Evolutionary conservation across 2,888 invertebrate genomes (phyloP).

Genomic region (Sphecodes monilicornis): DNA sequence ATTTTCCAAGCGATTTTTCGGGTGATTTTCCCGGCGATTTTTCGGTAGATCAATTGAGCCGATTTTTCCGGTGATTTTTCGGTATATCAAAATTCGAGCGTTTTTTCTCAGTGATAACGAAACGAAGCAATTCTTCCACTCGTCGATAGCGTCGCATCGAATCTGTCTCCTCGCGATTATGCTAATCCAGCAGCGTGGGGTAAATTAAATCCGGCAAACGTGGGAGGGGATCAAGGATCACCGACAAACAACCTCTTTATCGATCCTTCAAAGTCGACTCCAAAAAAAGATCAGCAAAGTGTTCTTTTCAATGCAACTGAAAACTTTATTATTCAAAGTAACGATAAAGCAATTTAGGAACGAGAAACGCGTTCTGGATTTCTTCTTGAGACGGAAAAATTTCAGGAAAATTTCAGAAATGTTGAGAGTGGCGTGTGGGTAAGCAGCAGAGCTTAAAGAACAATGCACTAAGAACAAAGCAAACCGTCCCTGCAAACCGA

Average conservation of each 20-base stretch:
- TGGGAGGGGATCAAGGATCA: not conserved
- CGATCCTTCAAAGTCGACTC: not conserved
- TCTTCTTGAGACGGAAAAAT: not conserved
- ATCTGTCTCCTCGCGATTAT: not conserved
- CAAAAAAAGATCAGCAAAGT: not conserved
- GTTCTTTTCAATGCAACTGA: not conserved
- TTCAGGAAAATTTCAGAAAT: not conserved
- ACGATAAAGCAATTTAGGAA: not conserved
- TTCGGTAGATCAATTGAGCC: too few relatives aligned
- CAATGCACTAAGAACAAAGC: slow-evolving; percentile 1
- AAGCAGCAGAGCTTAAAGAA: not conserved
- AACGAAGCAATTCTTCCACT: not conserved
- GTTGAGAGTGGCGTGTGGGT: not conserved
- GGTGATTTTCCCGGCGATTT: too few relatives aligned
- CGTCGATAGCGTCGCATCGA: not conserved
- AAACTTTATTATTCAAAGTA: not conserved
- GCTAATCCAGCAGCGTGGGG: not conserved
- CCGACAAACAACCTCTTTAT: not conserved
- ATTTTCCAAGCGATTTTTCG: not conserved
- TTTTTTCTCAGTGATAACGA: not conserved
- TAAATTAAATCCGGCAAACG: not conserved
- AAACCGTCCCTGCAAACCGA: not conserved
- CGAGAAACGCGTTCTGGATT: not conserved
- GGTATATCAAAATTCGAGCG: not conserved
- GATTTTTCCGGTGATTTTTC: too few relatives aligned